Percentiles rank a stretch among this genome's conserved stretches.
Conservation (phyloP, 2,797 vertebrate species). For the Polyboroides typus region DNA sequence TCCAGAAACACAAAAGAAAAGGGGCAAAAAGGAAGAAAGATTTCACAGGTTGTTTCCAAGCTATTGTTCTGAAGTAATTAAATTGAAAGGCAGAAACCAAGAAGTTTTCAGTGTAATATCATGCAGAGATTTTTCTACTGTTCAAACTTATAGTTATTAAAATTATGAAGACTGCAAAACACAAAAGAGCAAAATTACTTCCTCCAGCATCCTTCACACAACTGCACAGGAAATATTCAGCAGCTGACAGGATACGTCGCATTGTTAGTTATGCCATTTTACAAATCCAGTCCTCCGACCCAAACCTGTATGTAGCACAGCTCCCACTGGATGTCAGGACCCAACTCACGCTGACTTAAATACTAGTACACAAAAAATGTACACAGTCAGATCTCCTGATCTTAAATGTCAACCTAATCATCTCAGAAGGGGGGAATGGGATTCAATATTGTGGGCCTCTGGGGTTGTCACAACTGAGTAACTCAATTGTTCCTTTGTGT, state of each 20-base stretch:
- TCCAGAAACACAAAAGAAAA: background rate
- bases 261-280: background rate
- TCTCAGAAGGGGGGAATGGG: background rate
- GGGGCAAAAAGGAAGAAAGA: background rate
- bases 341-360: background rate
- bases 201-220: background rate
- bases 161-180: background rate
- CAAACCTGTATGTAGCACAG: background rate
- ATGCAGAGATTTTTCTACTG: background rate
- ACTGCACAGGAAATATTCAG: background rate
- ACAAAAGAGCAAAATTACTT: background rate
- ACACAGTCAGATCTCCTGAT: background rate
- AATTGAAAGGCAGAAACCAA: background rate
- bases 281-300: background rate
- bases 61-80: background rate
- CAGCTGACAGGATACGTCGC: fast-evolving
- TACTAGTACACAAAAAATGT: background rate
- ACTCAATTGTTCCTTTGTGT: background rate
- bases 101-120: background rate
- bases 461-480: background rate
- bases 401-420: background rate
- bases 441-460: background rate
- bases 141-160: background rate
- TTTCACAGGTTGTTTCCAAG: background rate
- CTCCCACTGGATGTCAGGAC: background rate